Base-by-base conservation (phyloP, 2,888 invertebrate species). In the Graphium colonna region DNA sequence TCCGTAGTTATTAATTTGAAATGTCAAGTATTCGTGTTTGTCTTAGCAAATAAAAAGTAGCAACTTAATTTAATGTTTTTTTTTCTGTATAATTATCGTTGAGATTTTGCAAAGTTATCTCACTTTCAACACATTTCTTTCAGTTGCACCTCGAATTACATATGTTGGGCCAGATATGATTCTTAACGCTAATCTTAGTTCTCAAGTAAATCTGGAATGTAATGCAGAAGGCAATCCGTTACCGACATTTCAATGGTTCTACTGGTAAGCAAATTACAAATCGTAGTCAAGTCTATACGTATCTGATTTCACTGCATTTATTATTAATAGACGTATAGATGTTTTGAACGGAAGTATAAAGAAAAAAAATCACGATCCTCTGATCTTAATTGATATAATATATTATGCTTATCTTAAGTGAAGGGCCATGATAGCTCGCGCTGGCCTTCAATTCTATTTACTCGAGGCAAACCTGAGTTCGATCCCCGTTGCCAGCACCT, bases 151-250 rank as follows among this genome's bases (percentile, higher is more conserved):
- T 0, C 92, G 93, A 79, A 95, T 96, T 61, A 91, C 93, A 42
- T 94, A 94, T 80, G 94, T 96, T 5, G 95, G 95, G 10, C 95
- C 96, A 0, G 95, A 96, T 67, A 92, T 94, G 2, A 90, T 94
- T 45, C 94, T 95, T 47, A 96, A 95, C 46, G 95, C 95, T 0
- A 93, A 94, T 15, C 90, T 97, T 4, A 95, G 94, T 83, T 95
- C 96, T 26, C 93, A 95, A 51, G 94, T 96, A 3, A 94, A 93
- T 13, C 92, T 97, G 73, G 94, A 95, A 65, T 97, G 97, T 75
- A 92, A 94, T 48, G 97, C 96, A 5, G 96, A 97, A 67, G 96
- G 96, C 2, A 97, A 96, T 83, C 97, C 97, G 0, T 81, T 93
- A 18, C 96, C 97, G 0, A 92, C 93, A 17, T 97, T 95, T 79